A percentile compares a stretch with the other conserved stretches of the same genome.
Evolutionary conservation across 2,888 invertebrate genomes (phyloP).

Genomic region (Heteromyza rotundicornis): DNA sequence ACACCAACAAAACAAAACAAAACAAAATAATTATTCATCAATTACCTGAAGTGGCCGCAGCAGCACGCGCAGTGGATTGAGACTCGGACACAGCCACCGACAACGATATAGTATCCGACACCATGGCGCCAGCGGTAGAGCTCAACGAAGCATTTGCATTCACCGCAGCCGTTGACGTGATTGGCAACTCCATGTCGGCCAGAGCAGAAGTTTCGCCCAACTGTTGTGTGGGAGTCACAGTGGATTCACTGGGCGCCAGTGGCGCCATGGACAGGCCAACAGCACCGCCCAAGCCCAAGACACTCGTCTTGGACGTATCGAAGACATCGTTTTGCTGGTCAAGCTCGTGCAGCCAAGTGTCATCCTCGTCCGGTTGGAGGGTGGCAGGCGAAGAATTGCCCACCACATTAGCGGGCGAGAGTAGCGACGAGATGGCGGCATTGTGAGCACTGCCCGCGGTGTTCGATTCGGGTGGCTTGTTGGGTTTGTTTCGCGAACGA

Average conservation of each 20-base stretch:
- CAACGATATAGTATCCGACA: too few species aligned
- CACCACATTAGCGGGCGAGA: constrained; percentile 35
- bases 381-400: constrained; percentile 36
- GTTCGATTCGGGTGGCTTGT: constrained; percentile 46
- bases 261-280: constrained; percentile 36
- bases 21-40: background rate
- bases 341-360: constrained; percentile 55
- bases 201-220: constrained; percentile 35
- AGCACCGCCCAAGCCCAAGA: constrained; percentile 20
- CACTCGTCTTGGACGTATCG: constrained; percentile 50
- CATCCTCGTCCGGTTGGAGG: constrained; percentile 46
- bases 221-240: constrained; percentile 49
- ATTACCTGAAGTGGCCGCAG: too few species aligned
- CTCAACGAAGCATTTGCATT: background rate
- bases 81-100: too few species aligned
- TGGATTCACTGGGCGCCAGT: constrained; percentile 47
- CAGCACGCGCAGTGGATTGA: too few species aligned
- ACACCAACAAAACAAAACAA: background rate
- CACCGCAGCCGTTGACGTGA: background rate
- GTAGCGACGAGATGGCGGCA: constrained; percentile 37
- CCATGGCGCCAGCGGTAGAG: constrained; percentile 16
- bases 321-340: constrained; percentile 57
- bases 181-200: constrained; percentile 16
- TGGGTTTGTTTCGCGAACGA: constrained; percentile 58
- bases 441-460: constrained; percentile 20